These are phyloP conservation scores for Andrena marginata DNA, from an alignment of 2,888 invertebrate species.

Conservation along the genomic window DNA sequence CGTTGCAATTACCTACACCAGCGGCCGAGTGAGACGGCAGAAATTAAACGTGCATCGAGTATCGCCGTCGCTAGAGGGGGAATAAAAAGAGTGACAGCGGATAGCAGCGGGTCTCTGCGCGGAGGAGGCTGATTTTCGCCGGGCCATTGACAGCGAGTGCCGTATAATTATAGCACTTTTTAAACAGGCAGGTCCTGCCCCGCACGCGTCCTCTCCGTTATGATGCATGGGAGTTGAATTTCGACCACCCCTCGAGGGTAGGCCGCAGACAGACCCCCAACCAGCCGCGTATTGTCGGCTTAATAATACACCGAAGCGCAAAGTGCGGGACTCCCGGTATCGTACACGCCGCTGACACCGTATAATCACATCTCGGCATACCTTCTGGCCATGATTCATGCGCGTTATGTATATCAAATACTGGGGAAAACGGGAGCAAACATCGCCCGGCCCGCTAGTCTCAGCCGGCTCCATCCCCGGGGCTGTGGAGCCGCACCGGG, in stretches of 20 bases:
- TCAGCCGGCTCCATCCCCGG: neutral
- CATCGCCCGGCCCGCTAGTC: conserved; percentile 27
- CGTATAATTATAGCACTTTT: conserved; percentile 82
- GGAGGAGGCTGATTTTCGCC: conserved; percentile 55
- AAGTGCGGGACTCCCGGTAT: conserved; percentile 76
- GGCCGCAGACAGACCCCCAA: conserved; percentile 78
- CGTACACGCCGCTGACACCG: conserved; percentile 80
- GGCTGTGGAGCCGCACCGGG: no score
- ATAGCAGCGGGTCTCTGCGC: conserved; percentile 33
- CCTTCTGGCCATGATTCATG: conserved; percentile 78
- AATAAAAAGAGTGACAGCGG: conserved; percentile 36
- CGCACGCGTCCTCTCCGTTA: conserved; percentile 81
- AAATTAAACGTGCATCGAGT: neutral
- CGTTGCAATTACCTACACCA: conserved; percentile 37
- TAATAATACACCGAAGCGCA: conserved; percentile 82
- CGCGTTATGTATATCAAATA: conserved; percentile 74
- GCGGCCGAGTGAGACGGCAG: conserved; percentile 16
- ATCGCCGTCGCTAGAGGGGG: neutral
- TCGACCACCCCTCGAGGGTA: conserved; percentile 80
- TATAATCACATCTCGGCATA: conserved; percentile 81
- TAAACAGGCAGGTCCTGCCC: conserved; percentile 77
- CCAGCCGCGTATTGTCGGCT: conserved; percentile 78
- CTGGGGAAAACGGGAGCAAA: conserved; percentile 63
- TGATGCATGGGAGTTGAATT: conserved; percentile 84
- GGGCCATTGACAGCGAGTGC: conserved; percentile 52